Conservation (phyloP, 2,888 invertebrate genomes). For the Agrilus biguttatus region DNA sequence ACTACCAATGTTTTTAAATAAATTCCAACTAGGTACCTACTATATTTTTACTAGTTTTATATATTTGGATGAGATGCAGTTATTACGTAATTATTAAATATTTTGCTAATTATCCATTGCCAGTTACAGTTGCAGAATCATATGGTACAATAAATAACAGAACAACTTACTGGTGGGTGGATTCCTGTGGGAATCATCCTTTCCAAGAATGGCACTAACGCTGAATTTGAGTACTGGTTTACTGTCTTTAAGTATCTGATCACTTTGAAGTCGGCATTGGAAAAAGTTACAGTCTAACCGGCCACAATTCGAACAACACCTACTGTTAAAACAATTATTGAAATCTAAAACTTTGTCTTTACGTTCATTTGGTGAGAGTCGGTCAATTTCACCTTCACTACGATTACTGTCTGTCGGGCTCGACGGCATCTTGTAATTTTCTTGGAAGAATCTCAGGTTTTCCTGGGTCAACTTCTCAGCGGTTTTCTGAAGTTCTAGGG, state of each 20-base stretch:
- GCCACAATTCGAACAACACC: slow-evolving; percentile 41
- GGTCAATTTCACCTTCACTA: slow-evolving; percentile 15
- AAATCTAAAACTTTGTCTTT: slow-evolving; percentile 25
- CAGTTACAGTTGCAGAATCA: neutral
- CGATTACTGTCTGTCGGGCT: slow-evolving; percentile 8
- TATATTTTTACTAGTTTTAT: no score
- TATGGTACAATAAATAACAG: neutral
- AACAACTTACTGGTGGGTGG: slow-evolving; percentile 15
- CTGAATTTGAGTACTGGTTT: slow-evolving; percentile 83
- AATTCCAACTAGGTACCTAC: no score
- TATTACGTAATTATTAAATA: no score
- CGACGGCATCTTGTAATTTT: slow-evolving; percentile 7
- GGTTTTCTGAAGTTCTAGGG: slow-evolving; percentile 4
- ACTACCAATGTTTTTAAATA: no score
- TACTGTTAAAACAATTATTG: slow-evolving; percentile 24
- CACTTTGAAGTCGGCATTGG: slow-evolving; percentile 25
- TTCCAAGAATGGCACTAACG: slow-evolving; percentile 79
- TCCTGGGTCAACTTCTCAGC: slow-evolving; percentile 3
- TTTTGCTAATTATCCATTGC: no score
- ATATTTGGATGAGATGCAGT: no score
- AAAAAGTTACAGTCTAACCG: slow-evolving; percentile 38
- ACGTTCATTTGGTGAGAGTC: slow-evolving; percentile 20
- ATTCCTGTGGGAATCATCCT: slow-evolving; percentile 27
- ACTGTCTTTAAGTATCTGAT: slow-evolving; percentile 23
- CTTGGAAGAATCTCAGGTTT: slow-evolving; percentile 6